A percentile compares a stretch with the other conserved stretches of the same genome.
These are phyloP conservation scores for Himalopsyche kuldschensis DNA, from an alignment of 2,888 invertebrate genomes.

Conservation along the genomic window DNA sequence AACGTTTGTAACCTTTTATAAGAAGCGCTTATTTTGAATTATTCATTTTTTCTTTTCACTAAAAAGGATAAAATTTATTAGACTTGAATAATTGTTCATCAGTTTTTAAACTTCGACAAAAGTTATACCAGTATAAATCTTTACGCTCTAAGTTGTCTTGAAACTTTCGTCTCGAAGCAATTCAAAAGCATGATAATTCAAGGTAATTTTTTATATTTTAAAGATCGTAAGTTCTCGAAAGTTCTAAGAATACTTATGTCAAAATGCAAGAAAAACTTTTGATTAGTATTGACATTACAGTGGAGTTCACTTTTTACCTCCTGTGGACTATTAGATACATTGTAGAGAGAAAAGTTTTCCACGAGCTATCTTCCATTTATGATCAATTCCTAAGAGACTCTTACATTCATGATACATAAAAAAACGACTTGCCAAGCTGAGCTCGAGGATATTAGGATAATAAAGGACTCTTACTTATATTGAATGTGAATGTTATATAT, in stretches of 20 bases:
- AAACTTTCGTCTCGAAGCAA: too few relatives aligned
- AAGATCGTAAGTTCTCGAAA: neutral
- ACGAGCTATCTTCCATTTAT: neutral
- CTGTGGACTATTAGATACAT: neutral
- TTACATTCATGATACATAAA: neutral
- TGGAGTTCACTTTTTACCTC: neutral
- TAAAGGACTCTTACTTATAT: neutral
- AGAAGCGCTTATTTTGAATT: too few relatives aligned
- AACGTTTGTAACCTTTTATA: too few relatives aligned
- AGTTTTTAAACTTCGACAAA: too few relatives aligned
- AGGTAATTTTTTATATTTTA: neutral
- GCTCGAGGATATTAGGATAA: neutral
- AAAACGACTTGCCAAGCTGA: neutral
- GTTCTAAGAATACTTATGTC: neutral
- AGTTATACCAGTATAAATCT: too few relatives aligned
- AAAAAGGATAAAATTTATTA: too few relatives aligned
- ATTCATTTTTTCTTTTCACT: too few relatives aligned
- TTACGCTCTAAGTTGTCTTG: too few relatives aligned
- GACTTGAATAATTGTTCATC: too few relatives aligned
- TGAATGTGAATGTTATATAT: too few relatives aligned
- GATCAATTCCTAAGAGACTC: neutral
- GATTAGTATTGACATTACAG: neutral
- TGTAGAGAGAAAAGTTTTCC: neutral
- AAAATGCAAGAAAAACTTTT: neutral
- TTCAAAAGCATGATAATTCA: neutral